A percentile compares a stretch with the other conserved stretches of the same genome.
phyloP scores from a whole-genome alignment of 2,113 vertebrate genomes.

The Upupa epops region DNA sequence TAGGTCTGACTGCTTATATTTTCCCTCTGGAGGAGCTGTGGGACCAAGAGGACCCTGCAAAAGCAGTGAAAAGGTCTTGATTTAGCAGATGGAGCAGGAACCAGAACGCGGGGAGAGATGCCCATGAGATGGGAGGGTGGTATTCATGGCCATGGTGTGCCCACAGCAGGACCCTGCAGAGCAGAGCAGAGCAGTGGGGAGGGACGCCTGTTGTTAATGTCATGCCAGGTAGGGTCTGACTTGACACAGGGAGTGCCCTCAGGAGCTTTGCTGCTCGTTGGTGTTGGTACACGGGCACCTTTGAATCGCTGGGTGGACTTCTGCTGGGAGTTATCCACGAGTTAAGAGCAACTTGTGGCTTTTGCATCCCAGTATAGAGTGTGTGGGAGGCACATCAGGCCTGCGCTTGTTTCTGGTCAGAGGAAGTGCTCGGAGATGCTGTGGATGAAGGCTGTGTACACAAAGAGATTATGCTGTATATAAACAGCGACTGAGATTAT shows the following conservation, averaged over 20 bases:
- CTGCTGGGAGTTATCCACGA: neutral
- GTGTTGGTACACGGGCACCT: rapidly evolving
- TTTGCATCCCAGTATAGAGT: neutral
- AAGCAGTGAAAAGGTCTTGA: neutral
- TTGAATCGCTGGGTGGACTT: neutral
- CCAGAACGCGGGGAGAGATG: rapidly evolving
- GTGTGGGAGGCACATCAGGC: neutral
- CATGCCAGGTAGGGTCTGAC: neutral
- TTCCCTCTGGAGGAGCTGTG: neutral
- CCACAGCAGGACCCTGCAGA: neutral
- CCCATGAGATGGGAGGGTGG: neutral
- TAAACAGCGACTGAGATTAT: neutral
- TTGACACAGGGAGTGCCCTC: neutral
- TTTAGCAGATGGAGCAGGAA: neutral
- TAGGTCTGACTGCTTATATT: rapidly evolving
- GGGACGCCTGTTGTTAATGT: rapidly evolving
- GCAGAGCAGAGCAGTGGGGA: neutral
- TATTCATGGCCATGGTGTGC: rapidly evolving
- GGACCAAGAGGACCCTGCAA: neutral
- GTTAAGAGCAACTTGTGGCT: neutral
- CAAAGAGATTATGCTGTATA: neutral
- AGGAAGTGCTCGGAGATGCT: neutral
- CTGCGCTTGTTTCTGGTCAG: rapidly evolving
- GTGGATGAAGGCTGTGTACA: neutral
- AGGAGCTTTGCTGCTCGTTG: neutral